These are phyloP conservation scores for Tipula unca DNA, from an alignment of 2,888 invertebrate genomes.

Conservation along the genomic window DNA sequence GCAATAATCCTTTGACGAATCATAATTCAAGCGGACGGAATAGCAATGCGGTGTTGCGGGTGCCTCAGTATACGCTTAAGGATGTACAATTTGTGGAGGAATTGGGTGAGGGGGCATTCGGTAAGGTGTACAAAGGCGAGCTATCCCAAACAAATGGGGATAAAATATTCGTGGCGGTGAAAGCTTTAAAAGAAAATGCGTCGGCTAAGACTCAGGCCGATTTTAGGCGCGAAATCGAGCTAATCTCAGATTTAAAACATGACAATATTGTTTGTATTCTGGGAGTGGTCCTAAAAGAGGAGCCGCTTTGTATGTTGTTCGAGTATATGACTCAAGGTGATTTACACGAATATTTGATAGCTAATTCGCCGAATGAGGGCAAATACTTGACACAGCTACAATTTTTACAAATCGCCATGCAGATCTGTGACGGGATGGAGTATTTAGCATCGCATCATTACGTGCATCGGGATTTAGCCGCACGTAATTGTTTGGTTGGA, in stretches of 20 bases:
- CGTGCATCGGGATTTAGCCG: slow-evolving; percentile 93
- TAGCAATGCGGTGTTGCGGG: slow-evolving; percentile 43
- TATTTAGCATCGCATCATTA: slow-evolving; percentile 86
- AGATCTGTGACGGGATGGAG: slow-evolving; percentile 79
- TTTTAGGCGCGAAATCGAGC: slow-evolving; percentile 87
- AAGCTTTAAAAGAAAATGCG: slow-evolving; percentile 89
- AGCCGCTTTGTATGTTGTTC: slow-evolving; percentile 92
- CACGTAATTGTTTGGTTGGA: slow-evolving; percentile 92
- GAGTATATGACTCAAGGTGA: slow-evolving; percentile 98
- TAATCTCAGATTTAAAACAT: slow-evolving; percentile 90
- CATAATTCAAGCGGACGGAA: slow-evolving; percentile 30
- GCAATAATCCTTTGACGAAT: slow-evolving; percentile 43
- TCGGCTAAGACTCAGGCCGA: slow-evolving; percentile 85
- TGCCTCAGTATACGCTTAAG: slow-evolving; percentile 78
- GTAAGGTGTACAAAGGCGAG: slow-evolving; percentile 95
- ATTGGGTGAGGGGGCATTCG: slow-evolving; percentile 93
- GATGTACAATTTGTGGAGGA: slow-evolving; percentile 83
- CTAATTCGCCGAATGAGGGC: slow-evolving; percentile 78
- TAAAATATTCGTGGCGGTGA: slow-evolving; percentile 79
- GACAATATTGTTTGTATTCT: slow-evolving; percentile 93
- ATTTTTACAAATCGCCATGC: slow-evolving; percentile 82
- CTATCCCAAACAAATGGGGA: slow-evolving; percentile 58
- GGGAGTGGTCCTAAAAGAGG: slow-evolving; percentile 81
- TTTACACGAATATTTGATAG: slow-evolving; percentile 89
- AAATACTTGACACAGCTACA: slow-evolving; percentile 72